Base-by-base conservation (phyloP, 1,140 invertebrate genomes). In the Lineus longissimus region DNA sequence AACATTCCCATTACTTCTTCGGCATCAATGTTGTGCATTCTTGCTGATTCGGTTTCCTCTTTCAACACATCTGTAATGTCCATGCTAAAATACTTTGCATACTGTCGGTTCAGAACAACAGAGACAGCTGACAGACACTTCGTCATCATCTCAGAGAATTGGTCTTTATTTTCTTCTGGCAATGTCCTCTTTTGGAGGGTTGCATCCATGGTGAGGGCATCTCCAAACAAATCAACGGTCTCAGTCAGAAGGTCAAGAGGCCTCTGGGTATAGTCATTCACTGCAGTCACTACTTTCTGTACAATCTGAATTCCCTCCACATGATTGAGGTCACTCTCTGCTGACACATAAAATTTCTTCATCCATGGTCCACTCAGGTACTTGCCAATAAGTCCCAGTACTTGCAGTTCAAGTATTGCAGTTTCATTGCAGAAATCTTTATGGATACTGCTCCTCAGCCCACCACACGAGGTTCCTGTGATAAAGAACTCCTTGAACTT, bases 1-100 rank as follows among this genome's bases (percentile, higher is more conserved):
- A 68, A 65, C 63, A 65, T 65, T 25, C 63, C 66, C 59, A 68
- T 68, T 1, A 67, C 19, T 29, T 64, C 63, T 43, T 67, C 65
- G 9, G 62, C 62, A 64, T 67, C 65, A 1, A 67, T 67, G 29
- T 67, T 67, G 33, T 67, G 65, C 7, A 40, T 56, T 33, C 58
- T 62, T 36, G 47, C 43, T 22, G 17, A 55, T 15, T 56, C 27
- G n/a, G 17, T n/a, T 55, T 56, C 61, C 47, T 33, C 31, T 56
- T 15, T 33, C 17, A 62, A 31, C 22, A 55, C 17, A 19, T 55
- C 61, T 13, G 61, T 62, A 9, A 62, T 29, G 17, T 62, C 61
- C 29, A 55, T 17, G 13, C 36, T 23, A 23, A 62, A 56, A 36
- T 62, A 62, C 13, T n/a, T 15, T 11, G n/a, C 45, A 43, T 62